Evolutionary conservation across 2,888 invertebrate species (phyloP), one percentile per base, ranked within the genome.

Genomic region (Notodonta ziczac): DNA sequence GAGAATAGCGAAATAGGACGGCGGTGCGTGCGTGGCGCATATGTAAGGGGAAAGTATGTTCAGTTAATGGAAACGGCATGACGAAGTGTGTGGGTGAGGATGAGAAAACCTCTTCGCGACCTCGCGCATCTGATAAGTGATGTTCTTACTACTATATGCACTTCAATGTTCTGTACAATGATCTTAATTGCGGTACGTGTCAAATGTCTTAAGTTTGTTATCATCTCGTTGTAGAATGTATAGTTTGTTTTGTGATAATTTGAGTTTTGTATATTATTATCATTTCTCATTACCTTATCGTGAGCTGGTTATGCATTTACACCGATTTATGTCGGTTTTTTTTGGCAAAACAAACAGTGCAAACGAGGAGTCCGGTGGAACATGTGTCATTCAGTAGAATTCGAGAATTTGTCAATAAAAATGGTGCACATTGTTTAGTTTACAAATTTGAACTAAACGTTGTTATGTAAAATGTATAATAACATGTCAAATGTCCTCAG

Each of bases 41-140:
- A 66, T 66, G 72, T 76, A 68, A 66, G 58, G 73, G 62, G 76
- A 76, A 76, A 74, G 76, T 76, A 54, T 62, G 65, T 59, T 69
- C 72, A 72, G 63, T 73, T 66, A 74, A 67, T 69, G 71, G 73
- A 69, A 74, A 69, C 68, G 50, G 66, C 65, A 61, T 69, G 63
- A 66, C 60, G 62, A 54, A 32, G 13, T 35, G 12, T 14, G 12
- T 5, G 32, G 13, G 12, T 32, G 13, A 35, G 54, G 13, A 54
- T 1, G 39, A 24, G 39, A 14, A 54, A 39, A 39, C 14, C n/a
- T 12, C 35, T 39, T 5, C 32, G 12, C 54, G 24, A 39, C 39
- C 35, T 8, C n/a, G 39, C 3, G 1, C n/a, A 5, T 39, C 13
- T n/a, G 35, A 39, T 39, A 54, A 54, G 39, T 54, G 39, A 39